These are phyloP conservation scores for Pectinophora gossypiella DNA, from an alignment of 1,140 invertebrate genomes.

Conservation along the genomic window DNA sequence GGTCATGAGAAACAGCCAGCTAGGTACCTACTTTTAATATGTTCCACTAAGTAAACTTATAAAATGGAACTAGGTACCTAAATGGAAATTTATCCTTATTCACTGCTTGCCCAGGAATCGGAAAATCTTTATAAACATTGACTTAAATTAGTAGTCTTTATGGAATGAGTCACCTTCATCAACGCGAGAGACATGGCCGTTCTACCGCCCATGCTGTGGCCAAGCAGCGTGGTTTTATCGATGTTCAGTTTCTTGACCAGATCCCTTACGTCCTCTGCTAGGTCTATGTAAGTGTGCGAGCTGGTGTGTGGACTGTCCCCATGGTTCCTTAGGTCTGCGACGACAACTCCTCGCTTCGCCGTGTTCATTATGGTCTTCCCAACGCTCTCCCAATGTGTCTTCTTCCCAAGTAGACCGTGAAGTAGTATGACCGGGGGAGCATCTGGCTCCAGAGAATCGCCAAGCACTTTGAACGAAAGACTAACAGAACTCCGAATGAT, in stretches of 20 bases:
- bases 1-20: too few species aligned
- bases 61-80: too few species aligned
- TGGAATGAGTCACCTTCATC: constrained; percentile 77
- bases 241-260: constrained; percentile 80
- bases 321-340: constrained; percentile 93
- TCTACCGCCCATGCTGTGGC: constrained; percentile 95
- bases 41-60: too few species aligned
- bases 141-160: too few species aligned
- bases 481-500: too few species aligned
- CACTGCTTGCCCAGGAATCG: too few species aligned
- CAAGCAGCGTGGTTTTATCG: constrained; percentile 81
- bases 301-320: constrained; percentile 89
- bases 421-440: constrained; percentile 84
- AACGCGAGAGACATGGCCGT: constrained; percentile 88
- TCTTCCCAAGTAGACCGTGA: constrained; percentile 89
- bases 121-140: too few species aligned
- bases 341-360: constrained; percentile 81
- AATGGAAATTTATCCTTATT: too few species aligned
- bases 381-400: constrained; percentile 87
- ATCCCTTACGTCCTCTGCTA: constrained; percentile 83
- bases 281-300: constrained; percentile 82
- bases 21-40: too few species aligned
- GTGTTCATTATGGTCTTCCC: constrained; percentile 83
- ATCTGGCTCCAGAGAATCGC: too few species aligned
- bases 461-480: constrained; percentile 19